phyloP scores from a whole-genome alignment of 2,797 vertebrate genomes.

The Cheirogaleus major region DNA sequence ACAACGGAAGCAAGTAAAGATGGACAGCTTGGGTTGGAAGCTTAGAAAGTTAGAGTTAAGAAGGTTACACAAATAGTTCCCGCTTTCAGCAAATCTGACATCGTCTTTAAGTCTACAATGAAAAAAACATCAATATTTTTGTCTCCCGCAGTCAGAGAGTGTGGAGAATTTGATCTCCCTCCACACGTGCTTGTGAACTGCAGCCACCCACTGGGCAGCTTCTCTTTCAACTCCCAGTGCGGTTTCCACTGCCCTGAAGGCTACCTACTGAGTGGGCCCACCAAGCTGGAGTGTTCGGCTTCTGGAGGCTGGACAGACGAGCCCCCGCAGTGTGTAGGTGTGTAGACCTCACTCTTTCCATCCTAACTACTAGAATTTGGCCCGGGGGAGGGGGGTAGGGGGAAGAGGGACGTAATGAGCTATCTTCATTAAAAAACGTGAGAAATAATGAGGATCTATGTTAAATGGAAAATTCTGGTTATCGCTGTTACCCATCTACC shows the following conservation, averaged over 20 bases:
- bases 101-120: not conserved
- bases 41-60: not conserved
- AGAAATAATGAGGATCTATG: not conserved
- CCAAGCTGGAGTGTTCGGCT: constrained; percentile 82
- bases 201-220: constrained; percentile 72
- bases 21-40: too few relatives aligned
- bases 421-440: not conserved
- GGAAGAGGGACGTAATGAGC: fast-evolving
- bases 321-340: constrained; percentile 86
- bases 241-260: constrained; percentile 86
- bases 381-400: not conserved
- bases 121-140: not conserved
- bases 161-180: constrained; percentile 45
- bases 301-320: constrained; percentile 84
- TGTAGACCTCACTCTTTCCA: not conserved
- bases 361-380: not conserved
- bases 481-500: not conserved
- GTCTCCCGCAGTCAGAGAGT: constrained; percentile 52
- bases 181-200: constrained; percentile 80
- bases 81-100: not conserved
- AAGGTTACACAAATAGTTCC: not conserved
- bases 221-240: constrained; percentile 85
- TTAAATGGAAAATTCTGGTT: not conserved
- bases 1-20: not conserved
- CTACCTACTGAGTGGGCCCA: constrained; percentile 79